Base-by-base conservation (phyloP, 2,888 invertebrate species). In the Drosophila borborema region DNA sequence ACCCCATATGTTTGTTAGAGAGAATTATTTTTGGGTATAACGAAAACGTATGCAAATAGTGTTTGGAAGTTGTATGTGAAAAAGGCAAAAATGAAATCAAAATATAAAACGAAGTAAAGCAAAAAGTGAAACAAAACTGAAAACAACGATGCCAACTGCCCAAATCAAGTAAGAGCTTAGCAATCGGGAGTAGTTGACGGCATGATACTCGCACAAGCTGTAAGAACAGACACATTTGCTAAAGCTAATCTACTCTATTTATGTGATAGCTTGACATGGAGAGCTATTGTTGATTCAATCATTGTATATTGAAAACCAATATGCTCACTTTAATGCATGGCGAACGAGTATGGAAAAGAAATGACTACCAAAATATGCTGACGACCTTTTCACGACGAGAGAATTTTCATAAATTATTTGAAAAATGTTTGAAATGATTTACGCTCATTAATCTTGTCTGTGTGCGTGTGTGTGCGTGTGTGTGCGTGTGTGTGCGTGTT, bases 341-440 rank as follows among this genome's bases (percentile, higher is more conserved):
- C 55, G 62, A 71, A 14, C 31, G 43, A 34, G 43, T 4, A 34
- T 14, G 62, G 63, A 72, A 72, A 75, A 76, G 61, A 76, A 79
- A 67, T 78, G 68, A 75, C 67, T 80, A 72, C 72, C 65, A 64
- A 79, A 79, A 78, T 67, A 79, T 73, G 79, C 55, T 80, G 76
- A 64, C 64, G 80, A 79, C 72, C 80, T 54, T 54, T 54, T 64
- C 45, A 51, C 58, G 75, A 78, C 51, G 64, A 73, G 63, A 38
- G 38, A 68, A 77, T 80, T 80, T 80, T 80, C 79, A 80, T 80
- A 80, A 80, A 80, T 80, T 71, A 77, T 80, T 80, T 80, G 80
- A 80, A 77, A 80, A 80, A 80, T 80, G 79, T 77, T 80, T 68
- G 55, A 77, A 80, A 80, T 80, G 79, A 80, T 80, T 80, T 80